Evolutionary conservation across 2,113 vertebrate species (phyloP), one percentile per base, ranked within the genome.

Genomic region (Malurus elegans): DNA sequence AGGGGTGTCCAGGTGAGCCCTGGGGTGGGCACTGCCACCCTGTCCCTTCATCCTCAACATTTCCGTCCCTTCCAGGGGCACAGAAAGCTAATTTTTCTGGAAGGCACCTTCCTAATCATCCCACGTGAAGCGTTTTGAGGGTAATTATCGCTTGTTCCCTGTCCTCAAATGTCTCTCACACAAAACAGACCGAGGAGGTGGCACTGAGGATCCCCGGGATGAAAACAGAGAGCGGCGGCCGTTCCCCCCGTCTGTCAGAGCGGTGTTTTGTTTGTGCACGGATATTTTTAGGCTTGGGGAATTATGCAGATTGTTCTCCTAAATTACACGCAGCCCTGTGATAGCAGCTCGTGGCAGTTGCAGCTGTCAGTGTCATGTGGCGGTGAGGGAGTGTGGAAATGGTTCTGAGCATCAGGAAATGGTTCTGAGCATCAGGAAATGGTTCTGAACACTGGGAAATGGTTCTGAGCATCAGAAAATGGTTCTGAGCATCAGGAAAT

Each of bases 241-340:
- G 78, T 86, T 90, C 74, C 82, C 82, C 67, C 83, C 0, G 12
- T 69, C 81, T 60, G 67, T 34, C 86, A 70, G 67, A 71, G 75
- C 3, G 3, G 51, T 23, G 20, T 86, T 92, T 67, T 7, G 2
- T 86, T 96, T 90, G 60, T 84, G 75, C 64, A 71, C 51, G 65
- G 57, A 36, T 95, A 95, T 95, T 97, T 97, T 95, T 96, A 92
- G 92, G 60, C 82, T 92, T 88, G 2, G 40, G 85, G 85, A 94
- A 95, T 95, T 86, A 93, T 88, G 93, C 56, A 96, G 91, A 96
- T 96, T 86, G 67, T 84, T 74, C 85, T 96, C 72, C 82, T 32
- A 90, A 88, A 96, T 94, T 88, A 74, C 82, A 90, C n/a, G 14
- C 26, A 74, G 90, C 60, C 72, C 85, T 86, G 79, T 74, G 95